Evolutionary conservation across 1,140 invertebrate genomes (phyloP), one percentile per base, ranked within the genome.

Genomic region (Ceratina japonica): DNA sequence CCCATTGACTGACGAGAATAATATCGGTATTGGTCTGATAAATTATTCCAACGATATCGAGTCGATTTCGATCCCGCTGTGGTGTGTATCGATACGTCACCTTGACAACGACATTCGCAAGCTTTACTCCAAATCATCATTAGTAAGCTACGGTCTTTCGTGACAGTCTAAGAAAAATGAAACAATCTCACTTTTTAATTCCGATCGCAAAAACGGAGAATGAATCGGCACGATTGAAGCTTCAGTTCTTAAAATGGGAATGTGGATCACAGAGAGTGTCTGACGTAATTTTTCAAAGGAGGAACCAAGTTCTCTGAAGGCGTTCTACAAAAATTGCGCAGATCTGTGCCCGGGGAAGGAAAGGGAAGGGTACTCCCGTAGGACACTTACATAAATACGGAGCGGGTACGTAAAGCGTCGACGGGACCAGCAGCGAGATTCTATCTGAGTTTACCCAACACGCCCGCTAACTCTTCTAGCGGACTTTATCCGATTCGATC

Each of bases 371-470:
- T 63, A 44, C 37, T 63, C 49, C 49, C 66, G 27, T 64, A 20
- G 20, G 56, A 83, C 59, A 63, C 27, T 81, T 83, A 58, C 51
- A 75, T 78, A 79, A 85, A 85, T 81, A 75, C 71, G 16, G 13
- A 61, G 58, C 58, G 27, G 15, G 56, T 75, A 72, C 66, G 72
- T 73, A 82, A 82, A 74, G 54, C 75, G 82, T 79, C 66, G 69
- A 80, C 77, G 78, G 15, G 18, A 66, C 37, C 37, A 44, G 37
- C 72, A 77, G 49, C 72, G 52, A 88, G 87, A 87, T 87, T 85
- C 70, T 85, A 88, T 87, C 86, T 80, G 31, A 63, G 59, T 85
- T 75, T 83, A 74, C 49, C 76, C 82, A 86, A 87, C 87, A 86
- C 86, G 80, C 76, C 79, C 69, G 85, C 62, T 62, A 79, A 83